Evolutionary conservation across 1,140 invertebrate species (phyloP).

Genomic region (Gryllus bimaculatus): DNA sequence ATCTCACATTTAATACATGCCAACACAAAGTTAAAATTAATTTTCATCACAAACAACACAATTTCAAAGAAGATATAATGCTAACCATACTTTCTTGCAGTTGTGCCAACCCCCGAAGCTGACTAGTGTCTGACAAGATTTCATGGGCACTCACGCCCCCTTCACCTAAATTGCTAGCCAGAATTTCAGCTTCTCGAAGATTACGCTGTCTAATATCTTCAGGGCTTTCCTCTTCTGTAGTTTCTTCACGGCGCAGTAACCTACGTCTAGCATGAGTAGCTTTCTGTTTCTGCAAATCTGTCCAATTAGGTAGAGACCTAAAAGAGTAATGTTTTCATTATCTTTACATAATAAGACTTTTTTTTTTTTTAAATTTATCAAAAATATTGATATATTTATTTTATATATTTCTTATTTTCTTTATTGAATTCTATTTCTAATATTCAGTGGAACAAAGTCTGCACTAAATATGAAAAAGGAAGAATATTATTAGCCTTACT

Average conservation of each 20-base stretch:
- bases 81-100: constrained; percentile 85
- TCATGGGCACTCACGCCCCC: constrained; percentile 74
- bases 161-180: constrained; percentile 80
- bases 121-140: constrained; percentile 66
- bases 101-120: constrained; percentile 72
- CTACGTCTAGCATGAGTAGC: constrained; percentile 22
- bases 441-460: no score
- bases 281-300: constrained; percentile 52
- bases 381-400: no score
- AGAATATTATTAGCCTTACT: constrained; percentile 37
- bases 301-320: constrained; percentile 76
- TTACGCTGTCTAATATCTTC: constrained; percentile 72
- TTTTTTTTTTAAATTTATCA: no score
- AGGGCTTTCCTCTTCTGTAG: constrained; percentile 57
- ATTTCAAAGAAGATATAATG: background rate
- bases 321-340: constrained; percentile 17
- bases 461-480: background rate
- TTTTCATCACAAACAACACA: background rate
- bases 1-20: no score
- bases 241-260: constrained; percentile 39
- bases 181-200: constrained; percentile 80
- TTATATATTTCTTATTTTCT: no score
- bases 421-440: no score
- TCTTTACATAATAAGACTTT: background rate
- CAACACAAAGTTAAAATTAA: no score